Conservation (phyloP, 2,888 invertebrate species). For the Cheilosia soror region DNA sequence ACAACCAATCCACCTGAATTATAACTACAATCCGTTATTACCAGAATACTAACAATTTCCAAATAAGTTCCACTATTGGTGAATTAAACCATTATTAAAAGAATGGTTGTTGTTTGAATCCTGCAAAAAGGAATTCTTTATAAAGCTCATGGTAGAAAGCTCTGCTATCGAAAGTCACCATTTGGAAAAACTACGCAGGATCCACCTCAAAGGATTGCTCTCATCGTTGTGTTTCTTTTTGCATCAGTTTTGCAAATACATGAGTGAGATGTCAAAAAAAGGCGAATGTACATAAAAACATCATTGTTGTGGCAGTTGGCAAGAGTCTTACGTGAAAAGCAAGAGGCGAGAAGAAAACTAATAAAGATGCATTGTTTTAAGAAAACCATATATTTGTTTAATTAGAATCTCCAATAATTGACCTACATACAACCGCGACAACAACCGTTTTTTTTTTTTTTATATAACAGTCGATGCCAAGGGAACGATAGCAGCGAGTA, state of each 20-base stretch:
- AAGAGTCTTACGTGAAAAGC: slow-evolving; percentile 43
- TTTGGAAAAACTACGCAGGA: slow-evolving; percentile 48
- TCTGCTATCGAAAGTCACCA: slow-evolving; percentile 19
- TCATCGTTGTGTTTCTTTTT: slow-evolving; percentile 37
- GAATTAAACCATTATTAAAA: neutral
- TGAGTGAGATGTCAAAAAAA: slow-evolving; percentile 64
- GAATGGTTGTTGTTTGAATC: neutral
- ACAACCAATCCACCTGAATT: neutral
- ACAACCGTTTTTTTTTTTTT: slow-evolving; percentile 21
- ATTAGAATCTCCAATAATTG: slow-evolving; percentile 27
- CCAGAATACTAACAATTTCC: neutral
- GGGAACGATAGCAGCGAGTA: slow-evolving; percentile 33
- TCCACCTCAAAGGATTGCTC: slow-evolving; percentile 46
- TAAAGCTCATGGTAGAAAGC: slow-evolving; percentile 58
- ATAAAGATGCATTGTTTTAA: slow-evolving; percentile 26
- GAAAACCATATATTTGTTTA: slow-evolving; percentile 4
- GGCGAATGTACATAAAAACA: slow-evolving; percentile 68
- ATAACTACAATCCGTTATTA: neutral
- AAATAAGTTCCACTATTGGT: too few relatives aligned
- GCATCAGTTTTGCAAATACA: slow-evolving; percentile 37
- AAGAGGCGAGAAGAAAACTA: slow-evolving; percentile 9
- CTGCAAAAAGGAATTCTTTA: neutral
- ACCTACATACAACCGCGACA: slow-evolving; percentile 38
- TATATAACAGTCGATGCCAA: slow-evolving; percentile 54
- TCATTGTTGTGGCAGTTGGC: slow-evolving; percentile 69